Evolutionary conservation across 2,888 invertebrate species (phyloP), one percentile per base, ranked within the genome.

Genomic region (Amblyteles armatorius): DNA sequence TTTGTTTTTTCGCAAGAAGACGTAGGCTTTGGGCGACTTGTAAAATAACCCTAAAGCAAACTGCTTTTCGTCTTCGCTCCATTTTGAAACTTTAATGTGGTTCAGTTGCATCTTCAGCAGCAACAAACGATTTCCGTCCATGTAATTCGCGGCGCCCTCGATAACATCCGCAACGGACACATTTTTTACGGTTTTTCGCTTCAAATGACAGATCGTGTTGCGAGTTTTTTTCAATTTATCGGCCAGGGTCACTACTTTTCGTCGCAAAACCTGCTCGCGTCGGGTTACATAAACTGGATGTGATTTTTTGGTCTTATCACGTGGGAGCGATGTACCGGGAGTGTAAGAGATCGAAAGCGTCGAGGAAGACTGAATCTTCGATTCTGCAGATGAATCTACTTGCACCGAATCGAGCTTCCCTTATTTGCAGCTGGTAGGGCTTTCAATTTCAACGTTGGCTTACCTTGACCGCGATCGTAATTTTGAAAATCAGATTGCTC

Each of bases 1-100:
- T 79, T 89, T 86, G 33, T 83, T 86, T 4, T 84, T 82, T 52
- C 84, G 55, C 40, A 90, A 78, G 81, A 83, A 90, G 60, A 63
- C 79, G 77, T 91, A 92, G 5, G 87, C 83, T 52, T 88, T 79
- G 26, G 92, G 91, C 6, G 91, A 91, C 87, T 89, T 90, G 79
- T 91, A 89, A 88, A 84, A 91, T 63, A 92, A 72, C 22, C 86
- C 79, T 91, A 33, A 33, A 33, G 33, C 33, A 33, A 33, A 33
- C 33, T 33, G 33, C 33, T 33, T 33, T 6, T 33, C 90, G 29
- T 88, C 84, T 33, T 80, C 72, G 13, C 68, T 73, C 90, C 90
- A 92, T 6, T 80, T 65, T 1, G 76, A 72, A 65, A 77, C 71
- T 73, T 84, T 84, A 77, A 83, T 73, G 65, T 89, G 88, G 73